Conservation (phyloP, 2,888 invertebrate species). For the Ornithoptera priamus region DNA sequence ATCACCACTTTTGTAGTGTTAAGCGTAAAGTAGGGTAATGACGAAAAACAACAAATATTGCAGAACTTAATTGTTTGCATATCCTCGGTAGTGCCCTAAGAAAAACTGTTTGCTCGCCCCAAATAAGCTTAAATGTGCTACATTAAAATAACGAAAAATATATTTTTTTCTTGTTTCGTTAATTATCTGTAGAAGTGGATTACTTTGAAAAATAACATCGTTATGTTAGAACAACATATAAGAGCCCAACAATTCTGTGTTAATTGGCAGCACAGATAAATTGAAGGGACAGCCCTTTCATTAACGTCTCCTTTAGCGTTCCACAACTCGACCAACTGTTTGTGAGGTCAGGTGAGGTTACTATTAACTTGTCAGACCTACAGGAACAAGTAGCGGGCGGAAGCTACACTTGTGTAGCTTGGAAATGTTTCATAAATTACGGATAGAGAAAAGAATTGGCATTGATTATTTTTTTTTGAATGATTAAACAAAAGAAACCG, state of each 20-base stretch:
- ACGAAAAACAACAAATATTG: slow-evolving; percentile 77
- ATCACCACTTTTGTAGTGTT: neutral
- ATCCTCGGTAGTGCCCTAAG: slow-evolving; percentile 59
- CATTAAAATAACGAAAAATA: too few relatives aligned
- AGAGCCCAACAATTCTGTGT: slow-evolving; percentile 7
- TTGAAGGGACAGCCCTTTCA: slow-evolving; percentile 22
- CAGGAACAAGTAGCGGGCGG: slow-evolving; percentile 4
- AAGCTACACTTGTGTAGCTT: neutral
- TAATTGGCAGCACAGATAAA: slow-evolving; percentile 22
- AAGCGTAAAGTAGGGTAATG: slow-evolving; percentile 63
- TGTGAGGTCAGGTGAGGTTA: slow-evolving; percentile 23
- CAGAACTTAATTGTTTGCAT: slow-evolving; percentile 48
- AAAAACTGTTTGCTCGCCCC: slow-evolving; percentile 70
- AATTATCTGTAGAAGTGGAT: neutral
- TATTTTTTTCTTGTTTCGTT: neutral
- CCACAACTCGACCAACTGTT: slow-evolving; percentile 9
- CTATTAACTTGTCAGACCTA: slow-evolving; percentile 18
- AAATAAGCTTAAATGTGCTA: slow-evolving; percentile 59
- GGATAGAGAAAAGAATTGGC: neutral
- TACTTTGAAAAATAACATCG: slow-evolving; percentile 6
- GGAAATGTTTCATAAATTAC: neutral
- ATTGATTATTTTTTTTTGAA: too few relatives aligned
- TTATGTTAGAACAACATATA: neutral
- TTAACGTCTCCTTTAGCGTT: slow-evolving; percentile 19
- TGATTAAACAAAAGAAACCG: too few relatives aligned